Evolutionary conservation across 2,888 invertebrate genomes (phyloP).

Genomic region (Hetaerina titia): DNA sequence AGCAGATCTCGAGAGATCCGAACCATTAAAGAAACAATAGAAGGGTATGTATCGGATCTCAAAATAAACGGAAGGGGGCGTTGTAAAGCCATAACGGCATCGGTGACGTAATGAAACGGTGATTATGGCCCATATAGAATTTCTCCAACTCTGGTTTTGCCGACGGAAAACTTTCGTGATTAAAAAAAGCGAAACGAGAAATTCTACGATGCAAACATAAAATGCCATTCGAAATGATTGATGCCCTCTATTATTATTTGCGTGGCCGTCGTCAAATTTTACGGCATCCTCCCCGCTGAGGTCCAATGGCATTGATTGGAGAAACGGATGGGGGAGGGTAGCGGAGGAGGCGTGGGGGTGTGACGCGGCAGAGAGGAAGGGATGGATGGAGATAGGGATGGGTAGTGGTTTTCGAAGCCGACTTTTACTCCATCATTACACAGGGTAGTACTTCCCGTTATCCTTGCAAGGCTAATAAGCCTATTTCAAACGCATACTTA

Average conservation of each 20-base stretch:
- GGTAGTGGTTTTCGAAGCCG: too few relatives aligned
- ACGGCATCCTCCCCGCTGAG: not conserved
- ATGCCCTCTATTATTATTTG: not conserved
- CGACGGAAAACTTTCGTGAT: not conserved
- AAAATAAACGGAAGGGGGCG: not conserved
- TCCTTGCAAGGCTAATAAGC: too few relatives aligned
- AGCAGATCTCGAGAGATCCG: not conserved
- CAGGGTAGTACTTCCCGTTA: too few relatives aligned
- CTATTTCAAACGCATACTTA: too few relatives aligned
- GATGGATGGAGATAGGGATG: not conserved
- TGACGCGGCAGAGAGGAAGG: not conserved
- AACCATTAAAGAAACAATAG: not conserved
- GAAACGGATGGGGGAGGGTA: not conserved
- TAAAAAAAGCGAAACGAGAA: not conserved
- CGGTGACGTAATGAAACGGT: not conserved
- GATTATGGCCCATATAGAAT: not conserved
- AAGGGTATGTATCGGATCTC: not conserved
- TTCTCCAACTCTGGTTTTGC: not conserved
- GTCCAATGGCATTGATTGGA: not conserved
- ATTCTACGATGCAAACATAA: not conserved
- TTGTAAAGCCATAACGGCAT: conserved; percentile 12
- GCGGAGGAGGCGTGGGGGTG: not conserved
- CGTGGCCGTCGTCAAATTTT: not conserved
- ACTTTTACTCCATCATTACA: too few relatives aligned
- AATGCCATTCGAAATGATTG: not conserved